phyloP scores from a whole-genome alignment of 2,113 vertebrate genomes.

The Haemorhous mexicanus region DNA sequence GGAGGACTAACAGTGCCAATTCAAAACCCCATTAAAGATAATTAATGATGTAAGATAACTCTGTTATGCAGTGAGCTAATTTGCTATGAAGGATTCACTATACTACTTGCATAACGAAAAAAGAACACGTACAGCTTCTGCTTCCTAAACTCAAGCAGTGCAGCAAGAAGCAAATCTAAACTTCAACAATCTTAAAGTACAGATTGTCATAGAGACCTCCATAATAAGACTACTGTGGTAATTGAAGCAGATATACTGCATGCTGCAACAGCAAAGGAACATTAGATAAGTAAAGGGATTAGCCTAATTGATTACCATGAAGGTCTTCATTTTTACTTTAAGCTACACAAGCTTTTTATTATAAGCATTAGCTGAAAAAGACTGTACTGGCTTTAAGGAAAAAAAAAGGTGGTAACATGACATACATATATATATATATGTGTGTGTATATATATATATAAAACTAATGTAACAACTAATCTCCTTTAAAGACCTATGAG shows the following conservation, averaged over 20 bases:
- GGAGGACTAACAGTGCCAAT: background rate
- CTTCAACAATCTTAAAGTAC: background rate
- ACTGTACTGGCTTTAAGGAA: background rate
- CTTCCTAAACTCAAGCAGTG: background rate
- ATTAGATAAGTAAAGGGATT: background rate
- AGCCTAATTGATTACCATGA: background rate
- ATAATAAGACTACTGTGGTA: background rate
- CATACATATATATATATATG: too few species aligned
- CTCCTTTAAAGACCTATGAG: background rate
- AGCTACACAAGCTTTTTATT: background rate
- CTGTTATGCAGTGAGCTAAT: background rate
- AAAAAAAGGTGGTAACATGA: background rate
- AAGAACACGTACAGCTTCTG: accelerated
- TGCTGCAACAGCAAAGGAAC: background rate
- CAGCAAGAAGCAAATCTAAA: background rate
- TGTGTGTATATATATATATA: background rate
- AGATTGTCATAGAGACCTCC: background rate
- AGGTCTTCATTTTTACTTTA: background rate
- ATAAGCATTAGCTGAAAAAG: background rate
- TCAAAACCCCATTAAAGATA: background rate
- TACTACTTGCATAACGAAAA: background rate
- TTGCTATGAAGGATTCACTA: background rate
- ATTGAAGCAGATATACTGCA: background rate
- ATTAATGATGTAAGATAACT: background rate
- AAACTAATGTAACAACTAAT: background rate